Evolutionary conservation across 2,797 vertebrate genomes (phyloP).

Genomic region (Catamblyrhynchus diadema): DNA sequence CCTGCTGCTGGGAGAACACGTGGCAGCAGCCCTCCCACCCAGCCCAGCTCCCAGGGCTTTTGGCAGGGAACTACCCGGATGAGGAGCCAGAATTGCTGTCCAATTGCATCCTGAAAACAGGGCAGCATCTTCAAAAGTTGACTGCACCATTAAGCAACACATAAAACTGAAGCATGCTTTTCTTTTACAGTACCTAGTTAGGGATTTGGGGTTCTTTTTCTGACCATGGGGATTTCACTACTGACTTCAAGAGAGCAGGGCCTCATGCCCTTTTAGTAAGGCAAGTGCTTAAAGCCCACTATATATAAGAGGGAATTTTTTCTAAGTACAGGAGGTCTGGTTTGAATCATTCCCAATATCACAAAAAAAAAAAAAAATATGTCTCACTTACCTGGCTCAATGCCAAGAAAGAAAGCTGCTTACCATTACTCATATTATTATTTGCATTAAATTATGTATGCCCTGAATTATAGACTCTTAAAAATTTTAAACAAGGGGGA

Average conservation of each 20-base stretch:
- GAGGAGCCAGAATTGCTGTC: neutral
- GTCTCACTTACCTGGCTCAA: neutral
- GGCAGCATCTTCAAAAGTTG: neutral
- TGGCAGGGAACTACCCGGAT: accelerated
- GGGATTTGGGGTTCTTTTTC: neutral
- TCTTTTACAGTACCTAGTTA: neutral
- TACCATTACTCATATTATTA: neutral
- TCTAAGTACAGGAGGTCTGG: neutral
- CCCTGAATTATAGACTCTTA: neutral
- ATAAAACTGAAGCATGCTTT: neutral
- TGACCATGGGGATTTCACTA: neutral
- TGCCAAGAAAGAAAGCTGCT: neutral
- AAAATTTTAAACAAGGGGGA: neutral
- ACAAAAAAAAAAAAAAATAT: neutral
- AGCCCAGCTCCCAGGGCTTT: neutral
- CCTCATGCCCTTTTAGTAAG: neutral
- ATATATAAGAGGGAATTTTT: neutral
- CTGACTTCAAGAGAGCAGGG: neutral
- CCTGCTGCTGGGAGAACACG: neutral
- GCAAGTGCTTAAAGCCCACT: neutral
- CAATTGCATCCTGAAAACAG: neutral
- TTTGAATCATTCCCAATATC: neutral
- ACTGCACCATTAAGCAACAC: neutral
- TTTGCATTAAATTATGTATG: neutral
- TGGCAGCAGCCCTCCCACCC: neutral